Conservation (phyloP, 1,140 invertebrate genomes). For the Drosophila sproati region DNA sequence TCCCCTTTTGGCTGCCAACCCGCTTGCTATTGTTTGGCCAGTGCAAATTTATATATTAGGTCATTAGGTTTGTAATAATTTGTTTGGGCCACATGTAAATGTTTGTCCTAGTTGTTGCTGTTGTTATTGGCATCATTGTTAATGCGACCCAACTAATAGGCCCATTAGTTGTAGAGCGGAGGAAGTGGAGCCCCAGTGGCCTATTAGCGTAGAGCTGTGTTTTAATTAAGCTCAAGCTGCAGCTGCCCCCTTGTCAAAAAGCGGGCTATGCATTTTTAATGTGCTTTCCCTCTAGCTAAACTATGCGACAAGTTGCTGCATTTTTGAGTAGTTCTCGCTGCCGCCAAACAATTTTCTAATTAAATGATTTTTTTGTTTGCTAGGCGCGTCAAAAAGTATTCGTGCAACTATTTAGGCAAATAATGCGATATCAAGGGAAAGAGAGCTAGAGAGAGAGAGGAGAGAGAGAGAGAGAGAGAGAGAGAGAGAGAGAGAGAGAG, state of each 20-base stretch:
- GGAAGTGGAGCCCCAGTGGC: slow-evolving; percentile 38
- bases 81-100: slow-evolving; percentile 71
- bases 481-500: too few relatives aligned
- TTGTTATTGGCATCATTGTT: slow-evolving; percentile 73
- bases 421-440: slow-evolving; percentile 42
- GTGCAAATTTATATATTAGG: slow-evolving; percentile 73
- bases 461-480: too few relatives aligned
- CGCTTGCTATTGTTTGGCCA: slow-evolving; percentile 45
- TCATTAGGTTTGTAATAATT: slow-evolving; percentile 80
- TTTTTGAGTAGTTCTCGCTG: slow-evolving; percentile 49
- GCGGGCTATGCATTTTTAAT: slow-evolving; percentile 70
- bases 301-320: slow-evolving; percentile 54
- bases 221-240: slow-evolving; percentile 64
- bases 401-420: slow-evolving; percentile 60
- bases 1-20: slow-evolving; percentile 17
- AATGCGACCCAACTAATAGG: slow-evolving; percentile 55
- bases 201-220: slow-evolving; percentile 52
- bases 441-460: too few relatives aligned
- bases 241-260: slow-evolving; percentile 16
- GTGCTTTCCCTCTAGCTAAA: slow-evolving; percentile 20
- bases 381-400: slow-evolving; percentile 50
- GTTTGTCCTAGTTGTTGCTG: slow-evolving; percentile 45
- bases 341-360: slow-evolving; percentile 71
- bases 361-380: slow-evolving; percentile 53
- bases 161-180: slow-evolving; percentile 25